Conservation (phyloP, 2,888 invertebrate genomes). For the Meteorus cinctellus region DNA sequence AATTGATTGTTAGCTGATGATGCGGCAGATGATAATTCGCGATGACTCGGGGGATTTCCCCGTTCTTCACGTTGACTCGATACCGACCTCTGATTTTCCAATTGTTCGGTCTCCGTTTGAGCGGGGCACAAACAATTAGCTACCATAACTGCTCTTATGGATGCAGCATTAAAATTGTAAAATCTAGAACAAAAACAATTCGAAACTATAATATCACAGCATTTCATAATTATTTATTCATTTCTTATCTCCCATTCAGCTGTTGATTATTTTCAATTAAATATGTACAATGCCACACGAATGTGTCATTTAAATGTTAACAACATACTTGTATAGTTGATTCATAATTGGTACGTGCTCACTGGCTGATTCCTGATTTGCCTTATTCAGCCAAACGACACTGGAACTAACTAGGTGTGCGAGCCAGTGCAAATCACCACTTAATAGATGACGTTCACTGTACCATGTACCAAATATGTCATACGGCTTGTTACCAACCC, state of each 20-base stretch:
- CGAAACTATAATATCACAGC: background rate
- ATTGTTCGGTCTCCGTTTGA: slow-evolving; percentile 62
- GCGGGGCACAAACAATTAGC: slow-evolving; percentile 79
- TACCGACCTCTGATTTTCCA: slow-evolving; percentile 61
- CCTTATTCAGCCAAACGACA: slow-evolving; percentile 87
- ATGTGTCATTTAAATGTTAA: background rate
- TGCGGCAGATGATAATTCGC: slow-evolving; percentile 70
- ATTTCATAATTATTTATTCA: background rate
- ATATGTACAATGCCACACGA: too few species aligned
- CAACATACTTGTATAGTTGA: slow-evolving; percentile 76
- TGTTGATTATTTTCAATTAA: background rate
- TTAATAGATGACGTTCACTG: slow-evolving; percentile 85
- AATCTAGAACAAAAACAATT: slow-evolving; percentile 74
- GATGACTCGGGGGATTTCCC: slow-evolving; percentile 76
- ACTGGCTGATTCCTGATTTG: slow-evolving; percentile 85
- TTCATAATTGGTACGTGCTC: slow-evolving; percentile 86
- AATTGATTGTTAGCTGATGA: slow-evolving; percentile 52
- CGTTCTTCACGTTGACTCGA: slow-evolving; percentile 67
- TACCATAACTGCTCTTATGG: slow-evolving; percentile 84
- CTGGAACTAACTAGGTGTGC: slow-evolving; percentile 84
- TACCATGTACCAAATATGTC: slow-evolving; percentile 94
- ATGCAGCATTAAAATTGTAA: slow-evolving; percentile 87
- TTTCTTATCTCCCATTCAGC: background rate
- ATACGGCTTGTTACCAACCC: slow-evolving; percentile 88
- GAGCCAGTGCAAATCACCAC: slow-evolving; percentile 87